Conservation (phyloP, 1,140 invertebrate species). For the Periplaneta americana region DNA sequence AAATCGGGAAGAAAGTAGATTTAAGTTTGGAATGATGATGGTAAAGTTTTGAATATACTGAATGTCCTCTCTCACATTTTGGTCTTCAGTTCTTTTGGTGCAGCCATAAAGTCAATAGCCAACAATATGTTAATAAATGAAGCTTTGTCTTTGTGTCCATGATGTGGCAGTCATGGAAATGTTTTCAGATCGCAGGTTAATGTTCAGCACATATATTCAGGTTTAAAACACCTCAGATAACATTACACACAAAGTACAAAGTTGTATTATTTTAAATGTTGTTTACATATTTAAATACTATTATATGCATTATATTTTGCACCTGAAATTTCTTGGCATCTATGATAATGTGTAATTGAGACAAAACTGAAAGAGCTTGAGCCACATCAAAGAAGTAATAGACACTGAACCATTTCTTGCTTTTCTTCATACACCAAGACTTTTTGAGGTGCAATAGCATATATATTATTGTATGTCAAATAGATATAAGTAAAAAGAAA, state of each 20-base stretch:
- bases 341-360: not conserved
- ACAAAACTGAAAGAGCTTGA: not conserved
- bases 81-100: not conserved
- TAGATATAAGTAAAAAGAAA: not conserved
- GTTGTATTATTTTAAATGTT: not conserved
- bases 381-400: not conserved
- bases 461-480: not conserved
- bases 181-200: not conserved
- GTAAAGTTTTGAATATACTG: no score
- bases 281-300: not conserved
- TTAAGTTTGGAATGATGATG: no score
- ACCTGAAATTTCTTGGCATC: not conserved
- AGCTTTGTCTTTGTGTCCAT: not conserved
- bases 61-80: no score
- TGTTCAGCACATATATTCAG: not conserved
- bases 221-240: not conserved
- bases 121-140: not conserved
- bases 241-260: not conserved
- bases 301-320: not conserved
- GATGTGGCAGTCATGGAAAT: not conserved
- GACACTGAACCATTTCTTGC: not conserved
- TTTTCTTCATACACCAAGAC: not conserved
- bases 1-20: no score
- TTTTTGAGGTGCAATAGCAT: not conserved
- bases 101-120: not conserved